Evolutionary conservation across 2,888 invertebrate species (phyloP).

Genomic region (Lycocerus yunnanus): DNA sequence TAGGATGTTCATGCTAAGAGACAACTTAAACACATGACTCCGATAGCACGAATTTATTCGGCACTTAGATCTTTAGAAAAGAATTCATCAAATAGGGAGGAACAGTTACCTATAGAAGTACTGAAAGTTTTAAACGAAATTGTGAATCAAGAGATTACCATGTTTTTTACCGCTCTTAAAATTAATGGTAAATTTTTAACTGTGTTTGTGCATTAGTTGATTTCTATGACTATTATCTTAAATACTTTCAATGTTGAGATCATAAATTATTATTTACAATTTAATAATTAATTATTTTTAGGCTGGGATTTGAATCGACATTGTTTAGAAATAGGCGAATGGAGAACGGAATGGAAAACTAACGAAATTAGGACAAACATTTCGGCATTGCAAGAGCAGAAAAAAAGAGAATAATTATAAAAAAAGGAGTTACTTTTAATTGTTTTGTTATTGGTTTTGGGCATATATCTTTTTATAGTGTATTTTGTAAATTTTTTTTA

Average conservation of each 20-base stretch:
- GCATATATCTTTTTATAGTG: not conserved
- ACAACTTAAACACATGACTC: slow-evolving; percentile 48
- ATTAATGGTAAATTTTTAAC: slow-evolving; percentile 45
- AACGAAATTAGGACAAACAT: not conserved
- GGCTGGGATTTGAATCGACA: slow-evolving; percentile 52
- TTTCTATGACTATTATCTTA: too few relatives aligned
- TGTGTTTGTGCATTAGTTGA: too few relatives aligned
- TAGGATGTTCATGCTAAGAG: slow-evolving; percentile 48
- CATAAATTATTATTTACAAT: too few relatives aligned
- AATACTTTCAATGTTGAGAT: too few relatives aligned
- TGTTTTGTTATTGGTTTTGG: slow-evolving; percentile 14
- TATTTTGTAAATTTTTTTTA: slow-evolving; percentile 11
- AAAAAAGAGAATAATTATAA: slow-evolving; percentile 6
- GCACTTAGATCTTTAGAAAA: slow-evolving; percentile 46
- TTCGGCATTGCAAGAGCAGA: not conserved
- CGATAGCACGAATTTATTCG: slow-evolving; percentile 45
- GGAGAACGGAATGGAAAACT: slow-evolving; percentile 45
- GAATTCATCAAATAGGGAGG: slow-evolving; percentile 29
- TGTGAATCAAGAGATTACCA: slow-evolving; percentile 45
- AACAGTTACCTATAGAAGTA: slow-evolving; percentile 41
- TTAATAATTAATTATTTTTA: slow-evolving; percentile 34
- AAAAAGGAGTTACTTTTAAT: not conserved
- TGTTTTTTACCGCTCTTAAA: slow-evolving; percentile 50
- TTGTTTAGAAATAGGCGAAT: slow-evolving; percentile 50
- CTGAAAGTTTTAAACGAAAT: slow-evolving; percentile 46